Evolutionary conservation across 2,113 vertebrate species (phyloP).

Genomic region (Lophotis ruficrista): DNA sequence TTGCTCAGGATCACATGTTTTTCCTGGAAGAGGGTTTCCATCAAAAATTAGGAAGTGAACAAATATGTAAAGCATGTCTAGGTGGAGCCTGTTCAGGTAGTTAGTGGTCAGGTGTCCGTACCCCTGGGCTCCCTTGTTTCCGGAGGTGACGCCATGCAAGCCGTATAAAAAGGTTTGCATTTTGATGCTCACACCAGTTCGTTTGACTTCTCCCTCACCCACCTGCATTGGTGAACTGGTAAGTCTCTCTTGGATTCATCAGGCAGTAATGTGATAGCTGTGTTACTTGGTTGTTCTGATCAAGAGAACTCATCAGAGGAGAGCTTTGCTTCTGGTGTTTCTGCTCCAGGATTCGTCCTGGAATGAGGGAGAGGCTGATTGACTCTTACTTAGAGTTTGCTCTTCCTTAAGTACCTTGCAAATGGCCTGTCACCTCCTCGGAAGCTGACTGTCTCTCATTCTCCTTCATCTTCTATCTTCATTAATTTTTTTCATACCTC

Average conservation of each 20-base stretch:
- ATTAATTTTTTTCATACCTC: not conserved
- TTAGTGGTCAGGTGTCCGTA: slow-evolving; percentile 49
- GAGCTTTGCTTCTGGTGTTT: not conserved
- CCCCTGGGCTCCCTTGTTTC: slow-evolving; percentile 56
- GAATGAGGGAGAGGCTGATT: not conserved
- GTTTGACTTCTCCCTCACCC: not conserved
- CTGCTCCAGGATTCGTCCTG: not conserved
- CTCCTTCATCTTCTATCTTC: not conserved
- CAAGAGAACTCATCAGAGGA: not conserved
- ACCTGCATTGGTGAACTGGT: not conserved
- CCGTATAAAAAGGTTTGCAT: slow-evolving; percentile 33
- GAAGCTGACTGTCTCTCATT: not conserved
- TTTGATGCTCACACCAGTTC: not conserved
- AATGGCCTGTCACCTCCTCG: not conserved
- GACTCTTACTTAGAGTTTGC: not conserved
- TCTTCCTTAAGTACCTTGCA: not conserved
- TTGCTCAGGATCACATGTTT: slow-evolving; percentile 36
- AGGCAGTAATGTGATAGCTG: not conserved
- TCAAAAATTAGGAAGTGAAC: not conserved
- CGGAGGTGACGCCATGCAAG: slow-evolving; percentile 9
- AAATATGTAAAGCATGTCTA: slow-evolving; percentile 33
- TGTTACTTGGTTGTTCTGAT: not conserved
- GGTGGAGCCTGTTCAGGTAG: not conserved
- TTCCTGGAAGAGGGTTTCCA: slow-evolving; percentile 18
- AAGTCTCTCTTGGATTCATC: not conserved